phyloP scores from a whole-genome alignment of 2,888 invertebrate species.

The Escarpia spicata region DNA sequence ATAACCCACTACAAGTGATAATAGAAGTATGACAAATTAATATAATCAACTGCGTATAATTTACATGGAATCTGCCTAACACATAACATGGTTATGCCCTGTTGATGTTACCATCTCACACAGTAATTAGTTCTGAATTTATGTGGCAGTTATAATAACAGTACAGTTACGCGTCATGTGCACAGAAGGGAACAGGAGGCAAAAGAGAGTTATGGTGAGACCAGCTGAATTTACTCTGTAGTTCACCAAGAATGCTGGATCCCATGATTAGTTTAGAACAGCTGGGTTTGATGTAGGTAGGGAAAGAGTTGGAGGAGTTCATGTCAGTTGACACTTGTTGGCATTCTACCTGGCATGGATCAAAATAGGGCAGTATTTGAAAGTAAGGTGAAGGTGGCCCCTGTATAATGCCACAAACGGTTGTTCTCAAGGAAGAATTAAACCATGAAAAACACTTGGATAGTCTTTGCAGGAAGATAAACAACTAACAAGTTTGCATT shows the following conservation, averaged over 20 bases:
- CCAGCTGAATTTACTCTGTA: neutral
- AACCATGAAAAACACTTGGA: neutral
- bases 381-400: neutral
- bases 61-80: neutral
- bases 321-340: neutral
- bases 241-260: neutral
- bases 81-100: neutral
- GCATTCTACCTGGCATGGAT: neutral
- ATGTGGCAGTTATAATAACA: neutral
- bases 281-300: neutral
- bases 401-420: neutral
- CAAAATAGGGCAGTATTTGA: neutral
- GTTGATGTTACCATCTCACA: neutral
- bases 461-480: neutral
- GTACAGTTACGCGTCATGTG: neutral
- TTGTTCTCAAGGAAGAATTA: neutral
- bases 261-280: neutral
- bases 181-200: neutral
- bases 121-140: neutral
- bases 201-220: neutral
- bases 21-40: neutral
- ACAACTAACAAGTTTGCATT: neutral
- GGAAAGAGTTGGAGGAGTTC: neutral
- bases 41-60: neutral
- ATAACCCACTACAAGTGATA: no score